Conservation (phyloP, 2,797 vertebrate genomes). For the Amazona finschi region DNA sequence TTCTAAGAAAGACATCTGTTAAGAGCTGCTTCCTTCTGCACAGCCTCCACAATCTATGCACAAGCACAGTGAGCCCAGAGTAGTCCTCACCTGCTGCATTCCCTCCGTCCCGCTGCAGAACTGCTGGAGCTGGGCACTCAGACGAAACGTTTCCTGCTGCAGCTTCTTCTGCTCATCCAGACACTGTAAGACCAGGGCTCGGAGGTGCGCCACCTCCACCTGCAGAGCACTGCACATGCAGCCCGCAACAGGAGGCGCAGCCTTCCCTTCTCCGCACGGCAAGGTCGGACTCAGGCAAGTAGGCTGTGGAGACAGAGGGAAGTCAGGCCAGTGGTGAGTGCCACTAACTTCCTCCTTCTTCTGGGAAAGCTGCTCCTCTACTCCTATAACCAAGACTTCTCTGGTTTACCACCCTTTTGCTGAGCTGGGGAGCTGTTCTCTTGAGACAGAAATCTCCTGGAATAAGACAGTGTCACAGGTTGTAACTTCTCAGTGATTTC, state of each 20-base stretch:
- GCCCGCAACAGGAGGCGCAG: not conserved
- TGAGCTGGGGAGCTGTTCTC: not conserved
- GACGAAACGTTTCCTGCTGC: constrained; percentile 72
- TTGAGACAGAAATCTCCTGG: not conserved
- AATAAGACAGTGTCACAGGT: not conserved
- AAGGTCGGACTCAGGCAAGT: constrained; percentile 72
- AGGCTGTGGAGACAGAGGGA: constrained; percentile 65
- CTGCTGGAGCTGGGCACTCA: constrained; percentile 74
- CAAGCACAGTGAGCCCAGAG: not conserved
- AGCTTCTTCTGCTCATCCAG: constrained; percentile 76
- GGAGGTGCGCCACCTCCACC: constrained; percentile 67
- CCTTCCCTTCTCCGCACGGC: constrained; percentile 63
- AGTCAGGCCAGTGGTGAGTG: not conserved
- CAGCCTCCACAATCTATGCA: not conserved
- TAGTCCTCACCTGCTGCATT: constrained; percentile 79
- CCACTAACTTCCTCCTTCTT: not conserved
- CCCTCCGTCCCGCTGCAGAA: constrained; percentile 74
- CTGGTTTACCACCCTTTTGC: not conserved
- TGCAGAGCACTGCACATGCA: constrained; percentile 76
- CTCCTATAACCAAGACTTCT: not conserved
- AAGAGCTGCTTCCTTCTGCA: not conserved
- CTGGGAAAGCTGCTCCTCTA: not conserved
- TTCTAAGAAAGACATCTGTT: not conserved
- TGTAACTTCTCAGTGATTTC: not conserved
- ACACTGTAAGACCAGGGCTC: constrained; percentile 74